Evolutionary conservation across 2,113 vertebrate genomes (phyloP).

Genomic region (Thomomys bottae): DNA sequence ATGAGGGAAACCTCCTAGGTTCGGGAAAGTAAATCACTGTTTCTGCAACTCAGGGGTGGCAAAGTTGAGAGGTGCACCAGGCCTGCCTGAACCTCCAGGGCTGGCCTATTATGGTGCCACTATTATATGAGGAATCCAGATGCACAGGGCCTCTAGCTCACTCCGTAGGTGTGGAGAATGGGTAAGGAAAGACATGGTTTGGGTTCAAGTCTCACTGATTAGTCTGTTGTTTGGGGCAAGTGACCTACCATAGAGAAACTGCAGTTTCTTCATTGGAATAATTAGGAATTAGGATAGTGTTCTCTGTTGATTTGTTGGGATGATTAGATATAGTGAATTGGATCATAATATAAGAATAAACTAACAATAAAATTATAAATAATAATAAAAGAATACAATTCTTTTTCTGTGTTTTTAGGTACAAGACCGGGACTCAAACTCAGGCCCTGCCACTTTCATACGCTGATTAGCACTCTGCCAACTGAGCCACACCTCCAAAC

Average conservation of each 20-base stretch:
- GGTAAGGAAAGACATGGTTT: not conserved
- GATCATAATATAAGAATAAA: no score
- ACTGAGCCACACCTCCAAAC: no score
- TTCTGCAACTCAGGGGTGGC: not conserved
- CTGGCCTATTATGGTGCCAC: not conserved
- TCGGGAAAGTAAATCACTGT: not conserved
- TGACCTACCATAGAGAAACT: not conserved
- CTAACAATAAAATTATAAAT: no score
- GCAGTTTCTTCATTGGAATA: not conserved
- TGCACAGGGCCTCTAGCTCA: not conserved
- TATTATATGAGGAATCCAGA: not conserved
- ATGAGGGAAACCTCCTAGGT: not conserved
- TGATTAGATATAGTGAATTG: conserved; percentile 34
- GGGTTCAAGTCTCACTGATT: not conserved
- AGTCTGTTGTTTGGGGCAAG: not conserved
- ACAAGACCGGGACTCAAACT: no score
- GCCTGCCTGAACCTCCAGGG: not conserved
- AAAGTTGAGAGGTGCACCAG: not conserved
- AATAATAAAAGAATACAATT: no score
- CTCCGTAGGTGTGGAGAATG: not conserved
- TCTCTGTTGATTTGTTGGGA: not conserved
- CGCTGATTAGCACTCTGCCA: no score
- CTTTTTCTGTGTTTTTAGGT: no score
- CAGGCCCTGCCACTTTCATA: no score
- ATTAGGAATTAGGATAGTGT: not conserved